Conservation (phyloP, 1,140 invertebrate species). For the Bombus sylvicola region DNA sequence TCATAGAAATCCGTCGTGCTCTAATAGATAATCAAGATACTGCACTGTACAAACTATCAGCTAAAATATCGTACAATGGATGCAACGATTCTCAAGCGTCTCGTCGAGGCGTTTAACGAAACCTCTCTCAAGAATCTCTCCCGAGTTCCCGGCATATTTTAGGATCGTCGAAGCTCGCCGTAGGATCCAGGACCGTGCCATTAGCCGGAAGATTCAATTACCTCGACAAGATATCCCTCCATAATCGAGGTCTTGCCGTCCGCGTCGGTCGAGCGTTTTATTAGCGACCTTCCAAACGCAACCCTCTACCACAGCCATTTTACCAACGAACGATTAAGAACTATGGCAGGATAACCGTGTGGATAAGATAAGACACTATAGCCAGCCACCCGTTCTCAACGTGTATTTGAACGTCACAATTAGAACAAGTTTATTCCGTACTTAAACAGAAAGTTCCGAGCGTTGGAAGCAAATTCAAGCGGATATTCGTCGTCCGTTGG, state of each 20-base stretch:
- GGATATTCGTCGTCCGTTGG: neutral
- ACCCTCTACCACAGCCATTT: neutral
- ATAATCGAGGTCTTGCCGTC: constrained; percentile 31
- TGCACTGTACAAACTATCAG: too few relatives aligned
- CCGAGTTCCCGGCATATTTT: constrained; percentile 9
- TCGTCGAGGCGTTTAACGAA: neutral
- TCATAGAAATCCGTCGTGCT: too few relatives aligned
- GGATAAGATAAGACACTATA: neutral
- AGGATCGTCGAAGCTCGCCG: neutral
- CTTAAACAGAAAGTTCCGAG: constrained; percentile 30
- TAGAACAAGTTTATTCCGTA: constrained; percentile 29
- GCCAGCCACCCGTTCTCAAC: neutral
- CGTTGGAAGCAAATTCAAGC: neutral
- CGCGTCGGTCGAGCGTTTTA: constrained; percentile 17
- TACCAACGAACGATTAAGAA: neutral
- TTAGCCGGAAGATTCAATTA: constrained; percentile 45
- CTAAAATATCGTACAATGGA: too few relatives aligned
- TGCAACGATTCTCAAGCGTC: neutral
- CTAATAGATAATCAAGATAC: too few relatives aligned
- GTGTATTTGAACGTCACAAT: constrained; percentile 25
- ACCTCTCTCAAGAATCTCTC: neutral
- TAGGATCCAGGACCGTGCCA: neutral
- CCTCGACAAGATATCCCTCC: constrained; percentile 10
- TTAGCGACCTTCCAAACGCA: neutral
- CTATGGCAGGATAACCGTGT: neutral